These are phyloP conservation scores for Zoanthus solanderi DNA, from an alignment of 92 coral and sea anemone species.

Conservation along the genomic window DNA sequence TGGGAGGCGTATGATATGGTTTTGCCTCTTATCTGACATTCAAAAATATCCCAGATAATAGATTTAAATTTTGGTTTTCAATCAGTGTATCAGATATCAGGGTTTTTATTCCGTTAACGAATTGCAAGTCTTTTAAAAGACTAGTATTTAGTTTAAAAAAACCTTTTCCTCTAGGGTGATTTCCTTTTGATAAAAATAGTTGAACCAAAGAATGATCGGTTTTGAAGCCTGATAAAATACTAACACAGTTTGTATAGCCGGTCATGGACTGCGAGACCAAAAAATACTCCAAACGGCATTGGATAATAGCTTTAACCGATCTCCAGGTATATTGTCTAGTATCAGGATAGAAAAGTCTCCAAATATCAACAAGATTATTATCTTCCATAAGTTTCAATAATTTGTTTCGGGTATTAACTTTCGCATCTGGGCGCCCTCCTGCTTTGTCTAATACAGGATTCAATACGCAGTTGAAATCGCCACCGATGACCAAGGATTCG, in stretches of 20 bases:
- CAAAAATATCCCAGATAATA: neutral
- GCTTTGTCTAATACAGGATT: neutral
- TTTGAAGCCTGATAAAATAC: neutral
- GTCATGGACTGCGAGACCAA: slow-evolving; percentile 2
- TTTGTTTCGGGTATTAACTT: slow-evolving; percentile 2
- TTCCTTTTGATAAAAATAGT: neutral
- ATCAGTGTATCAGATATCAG: slow-evolving; percentile 3
- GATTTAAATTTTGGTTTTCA: neutral
- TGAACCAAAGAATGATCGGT: slow-evolving; percentile 3
- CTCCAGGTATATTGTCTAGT: slow-evolving; percentile 1
- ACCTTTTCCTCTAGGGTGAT: neutral
- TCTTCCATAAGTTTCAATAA: slow-evolving; percentile 1
- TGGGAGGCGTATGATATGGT: neutral
- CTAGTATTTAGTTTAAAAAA: slow-evolving; percentile 1
- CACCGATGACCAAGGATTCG: neutral
- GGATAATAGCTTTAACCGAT: slow-evolving; percentile 1
- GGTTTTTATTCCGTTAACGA: neutral
- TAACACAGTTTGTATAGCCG: slow-evolving; percentile 3
- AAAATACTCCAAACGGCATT: slow-evolving; percentile 25
- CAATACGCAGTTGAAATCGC: slow-evolving; percentile 2
- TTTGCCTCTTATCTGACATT: no score
- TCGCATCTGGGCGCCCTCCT: neutral
- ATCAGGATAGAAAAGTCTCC: slow-evolving; percentile 3
- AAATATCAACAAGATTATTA: neutral
- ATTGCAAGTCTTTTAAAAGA: neutral